These are phyloP conservation scores for Sitodiplosis mosellana DNA, from an alignment of 1,140 invertebrate species.

Conservation along the genomic window DNA sequence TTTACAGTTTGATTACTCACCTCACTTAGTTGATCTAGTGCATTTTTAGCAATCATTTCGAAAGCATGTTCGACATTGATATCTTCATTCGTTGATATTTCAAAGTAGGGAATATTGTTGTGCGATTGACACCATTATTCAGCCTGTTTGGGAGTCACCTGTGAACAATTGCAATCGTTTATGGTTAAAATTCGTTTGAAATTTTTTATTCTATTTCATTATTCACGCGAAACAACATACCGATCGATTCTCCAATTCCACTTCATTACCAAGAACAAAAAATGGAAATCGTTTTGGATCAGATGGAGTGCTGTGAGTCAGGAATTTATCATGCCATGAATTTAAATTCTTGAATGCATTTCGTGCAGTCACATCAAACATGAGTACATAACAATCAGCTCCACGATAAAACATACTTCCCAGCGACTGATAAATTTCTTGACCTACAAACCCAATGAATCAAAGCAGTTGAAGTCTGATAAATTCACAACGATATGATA, in stretches of 20 bases:
- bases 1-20: no score
- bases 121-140: slow-evolving; percentile 98
- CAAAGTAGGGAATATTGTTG: slow-evolving; percentile 98
- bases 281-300: slow-evolving; percentile 99
- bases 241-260: slow-evolving; percentile 89
- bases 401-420: slow-evolving; percentile 99
- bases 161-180: no score
- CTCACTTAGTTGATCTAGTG: slow-evolving; percentile 76
- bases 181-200: no score
- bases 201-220: no score
- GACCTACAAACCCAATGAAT: slow-evolving; percentile 24
- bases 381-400: slow-evolving; percentile 96
- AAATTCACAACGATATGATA: not conserved
- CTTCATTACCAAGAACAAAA: slow-evolving; percentile 97
- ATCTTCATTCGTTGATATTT: slow-evolving; percentile 96
- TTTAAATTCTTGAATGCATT: slow-evolving; percentile 97
- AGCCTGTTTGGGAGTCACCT: slow-evolving; percentile 82
- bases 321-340: slow-evolving; percentile 97
- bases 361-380: slow-evolving; percentile 95
- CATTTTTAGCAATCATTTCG: slow-evolving; percentile 93
- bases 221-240: no score
- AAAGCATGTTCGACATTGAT: slow-evolving; percentile 97
- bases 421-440: slow-evolving; percentile 95
- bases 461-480: not conserved
- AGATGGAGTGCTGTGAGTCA: slow-evolving; percentile 91